Evolutionary conservation across 2,113 vertebrate species (phyloP), one percentile per base, ranked within the genome.

Genomic region (Hiodon alosoides): DNA sequence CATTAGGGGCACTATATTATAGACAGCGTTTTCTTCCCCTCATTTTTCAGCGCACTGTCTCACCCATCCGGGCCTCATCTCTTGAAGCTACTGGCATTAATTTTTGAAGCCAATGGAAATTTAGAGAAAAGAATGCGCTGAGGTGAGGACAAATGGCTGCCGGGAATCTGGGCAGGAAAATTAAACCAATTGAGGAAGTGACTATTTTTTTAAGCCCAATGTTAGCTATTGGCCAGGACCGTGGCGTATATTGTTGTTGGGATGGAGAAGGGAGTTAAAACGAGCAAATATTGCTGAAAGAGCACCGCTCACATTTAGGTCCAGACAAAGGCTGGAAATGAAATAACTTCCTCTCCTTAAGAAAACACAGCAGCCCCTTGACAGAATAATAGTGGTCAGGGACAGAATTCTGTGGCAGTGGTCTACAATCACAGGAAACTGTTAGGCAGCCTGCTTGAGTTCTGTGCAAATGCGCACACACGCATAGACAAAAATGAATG

Each of bases 321-420:
- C 59, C 85, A 91, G 93, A 99, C 96, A 99, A 99, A 99, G 95
- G 94, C 93, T 95, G 97, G 97, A 99, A 99, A 97, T 98, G 96
- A 98, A 98, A 95, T 94, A 94, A 96, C 93, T 95, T 98, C 96
- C 96, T 96, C 93, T 94, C 84, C 48, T 11, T 83, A 91, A 93
- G 90, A 94, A 93, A 91, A 90, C 89, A 90, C 86, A 76, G 89
- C 79, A 89, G 92, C 94, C 95, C 31, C 93, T 91, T 88, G 94
- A 95, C 94, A 96, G 94, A 96, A 98, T 95, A 97, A 99, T 95
- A 96, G 94, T 89, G 79, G 86, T 90, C 83, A 87, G 83, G 84
- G 90, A 89, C 90, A 89, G 86, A 81, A 82, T 85, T 93, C 91
- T 91, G 89, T 90, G 83, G 59, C 0, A 79, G 72, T 67, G 81